Conservation (phyloP, 2,797 vertebrate genomes). For the Sebastes hopkinsi region DNA sequence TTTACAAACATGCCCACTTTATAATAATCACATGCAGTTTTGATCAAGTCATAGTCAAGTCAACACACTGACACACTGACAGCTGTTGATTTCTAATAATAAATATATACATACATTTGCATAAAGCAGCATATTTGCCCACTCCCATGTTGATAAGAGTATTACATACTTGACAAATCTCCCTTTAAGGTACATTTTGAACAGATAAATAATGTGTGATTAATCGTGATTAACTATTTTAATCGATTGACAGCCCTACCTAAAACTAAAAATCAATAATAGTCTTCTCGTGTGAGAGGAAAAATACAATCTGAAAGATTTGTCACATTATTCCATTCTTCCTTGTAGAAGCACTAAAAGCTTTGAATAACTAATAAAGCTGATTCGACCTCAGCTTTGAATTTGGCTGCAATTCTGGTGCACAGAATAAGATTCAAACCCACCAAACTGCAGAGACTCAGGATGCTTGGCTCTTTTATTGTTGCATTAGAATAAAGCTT, state of each 20-base stretch:
- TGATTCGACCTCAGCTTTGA: conserved; percentile 10
- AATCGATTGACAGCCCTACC: too few species aligned
- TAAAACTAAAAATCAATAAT: not conserved
- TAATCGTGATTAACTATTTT: too few species aligned
- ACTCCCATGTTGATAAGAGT: too few species aligned
- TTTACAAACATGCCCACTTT: too few species aligned
- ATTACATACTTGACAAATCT: too few species aligned
- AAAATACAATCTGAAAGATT: not conserved
- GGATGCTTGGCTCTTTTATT: not conserved
- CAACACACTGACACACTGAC: too few species aligned
- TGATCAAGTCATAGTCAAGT: too few species aligned
- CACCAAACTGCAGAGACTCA: not conserved
- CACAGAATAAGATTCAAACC: not conserved
- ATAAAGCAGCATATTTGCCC: too few species aligned
- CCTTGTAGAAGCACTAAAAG: not conserved
- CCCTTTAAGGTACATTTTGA: not conserved
- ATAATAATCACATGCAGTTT: too few species aligned
- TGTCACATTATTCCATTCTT: not conserved
- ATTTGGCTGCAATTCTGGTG: not conserved
- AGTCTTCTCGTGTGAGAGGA: not conserved
- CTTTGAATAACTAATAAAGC: not conserved
- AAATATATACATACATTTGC: too few species aligned
- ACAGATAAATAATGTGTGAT: not conserved
- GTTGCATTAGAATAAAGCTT: not conserved
- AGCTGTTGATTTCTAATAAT: too few species aligned